Conservation (phyloP, 2,888 invertebrate species). For the Eupithecia insigniata region DNA sequence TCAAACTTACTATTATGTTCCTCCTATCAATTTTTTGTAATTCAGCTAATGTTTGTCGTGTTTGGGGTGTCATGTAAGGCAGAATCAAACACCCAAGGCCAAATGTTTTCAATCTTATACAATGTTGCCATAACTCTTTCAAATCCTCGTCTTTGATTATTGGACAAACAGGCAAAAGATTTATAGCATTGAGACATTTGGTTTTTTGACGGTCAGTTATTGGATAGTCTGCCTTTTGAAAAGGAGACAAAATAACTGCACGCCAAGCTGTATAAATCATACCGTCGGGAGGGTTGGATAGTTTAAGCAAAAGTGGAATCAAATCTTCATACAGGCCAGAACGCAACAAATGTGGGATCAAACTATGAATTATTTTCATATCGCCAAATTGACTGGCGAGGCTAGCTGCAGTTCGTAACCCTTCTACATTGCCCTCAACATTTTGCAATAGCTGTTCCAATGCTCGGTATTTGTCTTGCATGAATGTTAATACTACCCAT, state of each 20-base stretch:
- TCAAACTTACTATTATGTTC: conserved; percentile 74
- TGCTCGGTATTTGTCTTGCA: conserved; percentile 72
- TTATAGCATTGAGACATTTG: conserved; percentile 74
- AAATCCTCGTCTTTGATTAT: conserved; percentile 76
- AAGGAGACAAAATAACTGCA: conserved; percentile 73
- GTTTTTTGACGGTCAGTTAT: conserved; percentile 76
- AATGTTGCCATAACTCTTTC: conserved; percentile 78
- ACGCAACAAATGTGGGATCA: conserved; percentile 66
- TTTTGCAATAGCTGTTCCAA: conserved; percentile 71
- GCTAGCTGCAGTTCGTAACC: conserved; percentile 68
- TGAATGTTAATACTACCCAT: conserved; percentile 75
- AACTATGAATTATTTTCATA: conserved; percentile 57
- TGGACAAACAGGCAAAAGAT: conserved; percentile 76
- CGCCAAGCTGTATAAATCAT: conserved; percentile 73
- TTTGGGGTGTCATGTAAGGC: conserved; percentile 74
- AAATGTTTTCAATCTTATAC: conserved; percentile 73
- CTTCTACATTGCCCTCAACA: conserved; percentile 64
- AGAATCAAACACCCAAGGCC: conserved; percentile 77
- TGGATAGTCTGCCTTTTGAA: conserved; percentile 78
- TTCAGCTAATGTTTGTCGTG: conserved; percentile 68
- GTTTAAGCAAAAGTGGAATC: conserved; percentile 70
- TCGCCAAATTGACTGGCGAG: conserved; percentile 68
- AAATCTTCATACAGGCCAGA: conserved; percentile 71
- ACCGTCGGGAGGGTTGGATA: conserved; percentile 64
- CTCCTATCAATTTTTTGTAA: conserved; percentile 76